Base-by-base conservation (phyloP, 2,797 vertebrate genomes). In the Thripadectes ignobilis region DNA sequence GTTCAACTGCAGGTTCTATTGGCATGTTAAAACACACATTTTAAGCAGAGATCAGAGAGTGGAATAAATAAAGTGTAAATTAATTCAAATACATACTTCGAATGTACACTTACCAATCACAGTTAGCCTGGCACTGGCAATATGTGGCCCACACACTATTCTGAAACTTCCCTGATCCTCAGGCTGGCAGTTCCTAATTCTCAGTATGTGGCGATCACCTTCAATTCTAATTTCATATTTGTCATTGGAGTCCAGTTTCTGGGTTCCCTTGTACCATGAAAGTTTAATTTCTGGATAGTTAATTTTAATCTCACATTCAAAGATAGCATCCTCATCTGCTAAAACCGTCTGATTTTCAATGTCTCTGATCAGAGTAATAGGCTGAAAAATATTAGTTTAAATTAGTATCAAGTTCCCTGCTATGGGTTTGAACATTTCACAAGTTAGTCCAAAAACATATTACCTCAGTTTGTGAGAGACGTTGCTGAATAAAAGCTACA, bases 201-300 rank as follows among this genome's bases (percentile, higher is more conserved):
- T 98, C 81, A 99, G 98, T 81, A 98, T 98, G 96, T 99, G 99
- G 62, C 95, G 98, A 94, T 99, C 98, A 32, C 98, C 99, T 38
- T 98, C 97, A 74, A 99, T 97, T 95, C 95, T 98, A 97, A 99
- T 99, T 94, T 99, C 97, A 55, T 99, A 99, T 97, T 99, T 99
- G 89, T 98, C 97, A 86, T 88, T 98, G 63, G 98, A 98, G 80
- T 99, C 98, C 95, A 99, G 97, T 97, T 99, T 99, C 96, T 99
- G 98, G 7, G 99, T 99, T 85, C 99, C 99, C 96, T 99, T 99
- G 98, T 99, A 99, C 99, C 99, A 99, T 43, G 99, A 99, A 71
- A 99, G 98, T n/a, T 98, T 98, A 97, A 99, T 99, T 98, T 99
- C 99, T 41, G 99, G 99, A 97, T 99, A 99, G 97, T 99, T 99